phyloP scores from a whole-genome alignment of 2,113 vertebrate species.

The Oncorhynchus keta region DNA sequence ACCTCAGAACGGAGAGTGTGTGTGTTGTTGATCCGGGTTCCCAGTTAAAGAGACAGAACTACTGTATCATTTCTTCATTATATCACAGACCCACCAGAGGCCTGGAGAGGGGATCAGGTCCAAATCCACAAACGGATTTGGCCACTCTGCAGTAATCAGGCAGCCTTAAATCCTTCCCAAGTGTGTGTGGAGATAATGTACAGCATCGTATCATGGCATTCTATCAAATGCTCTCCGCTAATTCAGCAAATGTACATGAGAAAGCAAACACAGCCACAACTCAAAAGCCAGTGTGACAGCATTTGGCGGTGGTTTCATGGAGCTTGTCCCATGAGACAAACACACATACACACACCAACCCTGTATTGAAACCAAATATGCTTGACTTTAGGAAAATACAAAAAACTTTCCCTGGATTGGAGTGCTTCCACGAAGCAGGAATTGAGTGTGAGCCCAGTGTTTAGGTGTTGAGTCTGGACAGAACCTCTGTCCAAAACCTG shows the following conservation, averaged over 20 bases:
- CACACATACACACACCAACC: not conserved
- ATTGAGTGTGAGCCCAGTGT: not conserved
- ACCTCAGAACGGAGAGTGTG: too few species aligned
- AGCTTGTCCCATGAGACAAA: not conserved
- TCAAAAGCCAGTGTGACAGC: constrained; percentile 10
- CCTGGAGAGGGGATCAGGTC: constrained; percentile 11
- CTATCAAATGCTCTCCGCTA: constrained; percentile 21
- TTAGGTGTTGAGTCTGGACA: constrained; percentile 6
- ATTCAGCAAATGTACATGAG: constrained; percentile 9
- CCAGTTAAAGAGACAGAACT: constrained; percentile 28
- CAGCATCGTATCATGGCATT: constrained; percentile 10
- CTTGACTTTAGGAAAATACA: constrained; percentile 7
- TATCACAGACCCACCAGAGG: constrained; percentile 15
- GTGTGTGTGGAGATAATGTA: constrained; percentile 10
- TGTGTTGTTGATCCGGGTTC: constrained; percentile 27
- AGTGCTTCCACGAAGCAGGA: constrained; percentile 1
- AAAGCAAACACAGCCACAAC: constrained; percentile 3
- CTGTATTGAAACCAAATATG: constrained; percentile 11
- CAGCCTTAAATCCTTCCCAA: constrained; percentile 25
- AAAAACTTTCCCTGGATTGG: constrained; percentile 8
- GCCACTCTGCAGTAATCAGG: constrained; percentile 11
- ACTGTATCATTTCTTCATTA: constrained; percentile 39
- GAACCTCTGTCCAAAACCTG: not conserved
- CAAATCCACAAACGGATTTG: constrained; percentile 33
- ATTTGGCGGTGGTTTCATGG: constrained; percentile 16